These are phyloP conservation scores for Arrhopalites spinosus DNA, from an alignment of 2,888 invertebrate genomes.

Conservation along the genomic window DNA sequence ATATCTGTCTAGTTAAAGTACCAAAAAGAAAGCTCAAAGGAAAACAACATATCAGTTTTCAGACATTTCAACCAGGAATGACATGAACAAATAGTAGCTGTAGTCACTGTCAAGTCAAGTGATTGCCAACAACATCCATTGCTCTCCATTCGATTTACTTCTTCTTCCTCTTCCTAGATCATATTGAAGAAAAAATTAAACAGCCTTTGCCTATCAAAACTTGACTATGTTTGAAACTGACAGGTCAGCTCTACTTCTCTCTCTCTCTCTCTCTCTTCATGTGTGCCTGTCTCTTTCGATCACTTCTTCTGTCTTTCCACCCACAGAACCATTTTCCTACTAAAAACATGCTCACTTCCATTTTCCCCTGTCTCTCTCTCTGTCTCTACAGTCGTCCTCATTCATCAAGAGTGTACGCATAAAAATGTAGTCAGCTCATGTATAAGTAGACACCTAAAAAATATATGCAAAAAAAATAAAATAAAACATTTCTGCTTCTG, in stretches of 20 bases:
- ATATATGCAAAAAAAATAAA: neutral
- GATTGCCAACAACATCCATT: constrained; percentile 44
- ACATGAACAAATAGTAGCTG: constrained; percentile 54
- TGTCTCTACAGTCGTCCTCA: neutral
- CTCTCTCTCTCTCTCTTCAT: constrained; percentile 21
- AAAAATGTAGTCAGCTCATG: neutral
- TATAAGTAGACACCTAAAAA: neutral
- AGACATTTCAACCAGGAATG: constrained; percentile 53
- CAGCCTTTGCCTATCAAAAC: constrained; percentile 37
- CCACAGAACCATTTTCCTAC: neutral
- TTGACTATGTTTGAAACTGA: constrained; percentile 34
- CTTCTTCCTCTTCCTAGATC: constrained; percentile 9
- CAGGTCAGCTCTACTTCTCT: constrained; percentile 32
- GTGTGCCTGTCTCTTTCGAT: neutral
- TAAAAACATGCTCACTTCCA: neutral
- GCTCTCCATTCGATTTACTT: neutral
- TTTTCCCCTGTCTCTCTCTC: neutral
- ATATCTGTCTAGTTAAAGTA: constrained; percentile 19
- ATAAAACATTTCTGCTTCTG: too few species aligned
- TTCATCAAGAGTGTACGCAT: constrained; percentile 16
- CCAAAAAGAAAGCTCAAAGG: constrained; percentile 41
- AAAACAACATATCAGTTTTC: constrained; percentile 57
- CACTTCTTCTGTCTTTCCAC: neutral
- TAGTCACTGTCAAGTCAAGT: constrained; percentile 54
- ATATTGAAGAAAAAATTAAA: constrained; percentile 36